Evolutionary conservation across 2,113 vertebrate species (phyloP).

Genomic region (Dicentrarchus labrax): DNA sequence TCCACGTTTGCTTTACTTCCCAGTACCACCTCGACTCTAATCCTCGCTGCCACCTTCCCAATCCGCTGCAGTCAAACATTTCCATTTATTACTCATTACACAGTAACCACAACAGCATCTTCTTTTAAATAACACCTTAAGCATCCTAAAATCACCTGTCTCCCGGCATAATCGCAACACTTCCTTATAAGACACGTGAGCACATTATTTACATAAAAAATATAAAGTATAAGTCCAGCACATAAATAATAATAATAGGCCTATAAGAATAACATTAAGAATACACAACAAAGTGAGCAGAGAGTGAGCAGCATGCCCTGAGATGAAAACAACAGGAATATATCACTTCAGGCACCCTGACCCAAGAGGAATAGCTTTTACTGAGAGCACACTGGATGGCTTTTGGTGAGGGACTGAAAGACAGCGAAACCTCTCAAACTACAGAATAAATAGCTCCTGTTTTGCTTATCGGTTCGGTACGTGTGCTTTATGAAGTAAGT

Average conservation of each 20-base stretch:
- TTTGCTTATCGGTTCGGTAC: neutral
- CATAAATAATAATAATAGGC: conserved; percentile 71
- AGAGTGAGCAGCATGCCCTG: conserved; percentile 70
- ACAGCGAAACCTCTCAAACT: conserved; percentile 11
- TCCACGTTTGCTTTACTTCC: conserved; percentile 40
- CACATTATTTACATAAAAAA: conserved; percentile 63
- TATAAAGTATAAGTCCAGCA: conserved; percentile 64
- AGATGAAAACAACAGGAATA: conserved; percentile 59
- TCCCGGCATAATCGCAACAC: conserved; percentile 16
- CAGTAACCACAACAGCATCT: neutral
- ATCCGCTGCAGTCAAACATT: neutral
- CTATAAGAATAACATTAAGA: conserved; percentile 61
- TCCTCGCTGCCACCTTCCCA: neutral
- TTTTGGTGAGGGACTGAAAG: conserved; percentile 41
- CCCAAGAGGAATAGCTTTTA: conserved; percentile 27
- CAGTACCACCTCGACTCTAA: conserved; percentile 12
- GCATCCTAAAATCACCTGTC: neutral
- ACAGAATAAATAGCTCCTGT: conserved; percentile 3
- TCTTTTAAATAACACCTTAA: conserved; percentile 45
- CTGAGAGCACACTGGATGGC: conserved; percentile 35
- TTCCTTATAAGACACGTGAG: conserved; percentile 45
- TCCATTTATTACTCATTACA: neutral
- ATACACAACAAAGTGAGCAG: conserved; percentile 47
- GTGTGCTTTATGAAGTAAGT: conserved; percentile 56
- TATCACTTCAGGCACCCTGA: conserved; percentile 30